These are phyloP conservation scores for Calephelis virginiensis DNA, from an alignment of 1,140 invertebrate species.

Conservation along the genomic window DNA sequence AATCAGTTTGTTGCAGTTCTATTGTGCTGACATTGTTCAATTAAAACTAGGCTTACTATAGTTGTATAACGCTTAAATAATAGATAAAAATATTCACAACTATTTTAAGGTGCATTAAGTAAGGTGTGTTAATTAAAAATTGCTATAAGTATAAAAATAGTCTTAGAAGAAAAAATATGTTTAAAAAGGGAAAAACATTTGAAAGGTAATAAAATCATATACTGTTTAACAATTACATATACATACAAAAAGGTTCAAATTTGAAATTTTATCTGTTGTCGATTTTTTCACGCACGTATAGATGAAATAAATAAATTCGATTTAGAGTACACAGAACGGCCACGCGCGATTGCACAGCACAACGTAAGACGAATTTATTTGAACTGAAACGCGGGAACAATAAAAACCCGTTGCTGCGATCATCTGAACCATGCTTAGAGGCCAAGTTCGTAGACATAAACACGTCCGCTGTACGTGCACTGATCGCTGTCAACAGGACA, in stretches of 20 bases:
- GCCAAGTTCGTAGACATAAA: slow-evolving; percentile 30
- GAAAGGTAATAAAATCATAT: too few species aligned
- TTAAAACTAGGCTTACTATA: too few species aligned
- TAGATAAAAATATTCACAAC: too few species aligned
- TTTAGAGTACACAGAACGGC: slow-evolving; percentile 17
- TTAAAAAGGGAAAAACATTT: too few species aligned
- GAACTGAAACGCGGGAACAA: background rate
- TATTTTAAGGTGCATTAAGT: too few species aligned
- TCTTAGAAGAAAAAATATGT: too few species aligned
- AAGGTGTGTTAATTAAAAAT: too few species aligned
- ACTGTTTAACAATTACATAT: too few species aligned
- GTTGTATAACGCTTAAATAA: too few species aligned
- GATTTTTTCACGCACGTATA: slow-evolving; percentile 5
- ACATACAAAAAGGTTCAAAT: background rate
- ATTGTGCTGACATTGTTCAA: too few species aligned
- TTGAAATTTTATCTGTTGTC: slow-evolving; percentile 20
- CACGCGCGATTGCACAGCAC: background rate
- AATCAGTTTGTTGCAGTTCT: too few species aligned
- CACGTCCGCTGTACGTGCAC: slow-evolving; percentile 45
- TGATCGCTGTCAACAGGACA: slow-evolving; percentile 41
- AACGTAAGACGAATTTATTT: slow-evolving; percentile 5
- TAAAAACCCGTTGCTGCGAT: slow-evolving; percentile 11
- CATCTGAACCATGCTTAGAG: slow-evolving; percentile 34
- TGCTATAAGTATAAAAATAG: too few species aligned
- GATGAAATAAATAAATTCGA: background rate